Percentiles rank a stretch among this genome's conserved stretches.
Conservation (phyloP, 92 coral and sea anemone genomes). For the Zoanthus gigantus region DNA sequence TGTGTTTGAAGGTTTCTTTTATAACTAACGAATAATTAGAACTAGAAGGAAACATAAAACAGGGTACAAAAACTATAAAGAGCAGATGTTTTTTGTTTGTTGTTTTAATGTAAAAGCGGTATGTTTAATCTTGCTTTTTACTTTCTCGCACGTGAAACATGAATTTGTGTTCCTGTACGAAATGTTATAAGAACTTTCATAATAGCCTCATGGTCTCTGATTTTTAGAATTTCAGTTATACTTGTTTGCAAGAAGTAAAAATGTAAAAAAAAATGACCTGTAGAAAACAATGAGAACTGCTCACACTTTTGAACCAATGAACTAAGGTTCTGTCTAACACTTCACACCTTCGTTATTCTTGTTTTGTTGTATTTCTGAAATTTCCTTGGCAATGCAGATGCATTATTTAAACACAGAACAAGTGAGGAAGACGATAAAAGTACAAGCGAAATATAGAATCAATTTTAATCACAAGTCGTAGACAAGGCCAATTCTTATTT, state of each 20-base stretch:
- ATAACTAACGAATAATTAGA: background rate
- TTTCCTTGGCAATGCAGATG: background rate
- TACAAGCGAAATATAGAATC: background rate
- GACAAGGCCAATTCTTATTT: background rate
- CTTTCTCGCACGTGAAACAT: background rate
- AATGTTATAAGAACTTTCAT: background rate
- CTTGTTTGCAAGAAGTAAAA: background rate
- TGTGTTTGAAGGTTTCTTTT: background rate
- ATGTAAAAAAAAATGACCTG: background rate
- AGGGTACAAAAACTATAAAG: background rate
- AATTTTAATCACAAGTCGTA: background rate
- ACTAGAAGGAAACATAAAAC: background rate
- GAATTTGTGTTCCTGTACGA: too few species aligned
- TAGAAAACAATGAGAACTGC: background rate
- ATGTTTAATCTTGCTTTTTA: background rate
- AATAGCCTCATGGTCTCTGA: background rate
- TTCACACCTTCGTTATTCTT: background rate
- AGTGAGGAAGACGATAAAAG: background rate
- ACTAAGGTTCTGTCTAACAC: background rate
- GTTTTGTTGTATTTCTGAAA: background rate
- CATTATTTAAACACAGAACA: conserved; percentile 2
- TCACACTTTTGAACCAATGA: conserved; percentile 21
- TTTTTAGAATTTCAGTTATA: background rate
- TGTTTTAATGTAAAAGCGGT: background rate
- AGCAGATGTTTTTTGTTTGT: background rate